These are phyloP conservation scores for Lepeophtheirus nordmannii DNA, from an alignment of 2,888 invertebrate species.

Conservation along the genomic window DNA sequence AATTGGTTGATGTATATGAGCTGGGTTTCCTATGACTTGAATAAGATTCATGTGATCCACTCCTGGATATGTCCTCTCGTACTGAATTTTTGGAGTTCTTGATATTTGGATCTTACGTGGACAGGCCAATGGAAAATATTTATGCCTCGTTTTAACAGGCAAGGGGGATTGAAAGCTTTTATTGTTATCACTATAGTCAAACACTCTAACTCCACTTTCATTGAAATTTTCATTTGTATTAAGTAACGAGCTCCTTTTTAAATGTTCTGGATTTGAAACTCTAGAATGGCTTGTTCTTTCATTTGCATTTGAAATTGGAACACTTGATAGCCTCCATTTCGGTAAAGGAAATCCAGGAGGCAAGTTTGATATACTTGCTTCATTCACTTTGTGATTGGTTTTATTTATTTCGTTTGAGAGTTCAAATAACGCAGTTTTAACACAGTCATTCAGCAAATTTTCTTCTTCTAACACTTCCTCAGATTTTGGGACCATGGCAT, in stretches of 20 bases:
- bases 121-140: not conserved
- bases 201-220: not conserved
- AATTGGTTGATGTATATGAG: not conserved
- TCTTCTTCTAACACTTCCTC: not conserved
- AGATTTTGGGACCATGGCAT: not conserved
- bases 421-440: not conserved
- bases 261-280: too few relatives aligned
- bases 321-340: too few relatives aligned
- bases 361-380: too few relatives aligned
- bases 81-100: not conserved
- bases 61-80: not conserved
- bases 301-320: too few relatives aligned
- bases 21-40: conserved; percentile 1
- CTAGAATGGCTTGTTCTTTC: too few relatives aligned
- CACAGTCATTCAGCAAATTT: not conserved
- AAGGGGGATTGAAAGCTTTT: not conserved
- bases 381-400: not conserved
- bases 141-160: not conserved
- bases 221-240: not conserved
- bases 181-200: not conserved
- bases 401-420: not conserved
- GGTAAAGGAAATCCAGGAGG: too few relatives aligned
- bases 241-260: not conserved
- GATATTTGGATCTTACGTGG: conserved; percentile 3
- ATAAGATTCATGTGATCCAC: conserved; percentile 3